phyloP scores from a whole-genome alignment of 1,140 invertebrate species.

The Rhagoletis zephyria region DNA sequence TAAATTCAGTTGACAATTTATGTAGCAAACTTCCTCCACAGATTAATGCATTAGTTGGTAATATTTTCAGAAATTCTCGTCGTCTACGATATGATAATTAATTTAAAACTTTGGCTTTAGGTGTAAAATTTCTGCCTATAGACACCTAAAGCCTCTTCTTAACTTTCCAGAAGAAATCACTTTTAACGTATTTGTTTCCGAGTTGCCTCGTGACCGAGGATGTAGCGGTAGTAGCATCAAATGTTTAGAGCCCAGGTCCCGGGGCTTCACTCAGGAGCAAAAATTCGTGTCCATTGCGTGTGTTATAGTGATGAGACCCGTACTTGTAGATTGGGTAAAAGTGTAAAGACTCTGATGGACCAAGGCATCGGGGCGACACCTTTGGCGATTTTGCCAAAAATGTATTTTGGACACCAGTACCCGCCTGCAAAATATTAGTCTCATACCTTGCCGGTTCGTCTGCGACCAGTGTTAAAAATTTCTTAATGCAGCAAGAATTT shows the following conservation, averaged over 20 bases:
- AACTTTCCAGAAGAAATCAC: no score
- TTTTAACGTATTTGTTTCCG: no score
- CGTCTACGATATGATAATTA: no score
- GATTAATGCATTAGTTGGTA: no score
- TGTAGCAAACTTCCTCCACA: no score
- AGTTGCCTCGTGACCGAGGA: neutral
- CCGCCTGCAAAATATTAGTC: constrained; percentile 8
- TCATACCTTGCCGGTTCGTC: constrained; percentile 10
- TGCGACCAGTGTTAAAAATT: constrained; percentile 23
- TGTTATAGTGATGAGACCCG: constrained; percentile 28
- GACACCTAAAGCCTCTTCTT: no score
- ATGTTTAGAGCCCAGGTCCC: neutral
- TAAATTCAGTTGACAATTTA: no score
- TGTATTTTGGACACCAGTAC: constrained; percentile 19
- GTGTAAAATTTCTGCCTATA: no score
- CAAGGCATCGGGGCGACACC: neutral
- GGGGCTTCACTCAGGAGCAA: neutral
- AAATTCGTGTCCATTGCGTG: constrained; percentile 31
- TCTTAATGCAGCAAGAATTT: neutral
- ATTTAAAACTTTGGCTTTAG: no score
- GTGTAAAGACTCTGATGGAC: neutral
- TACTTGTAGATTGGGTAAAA: neutral
- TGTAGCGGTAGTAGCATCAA: neutral
- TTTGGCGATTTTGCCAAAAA: neutral
- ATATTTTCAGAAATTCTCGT: no score